These are phyloP conservation scores for Plutomurus gul DNA, from an alignment of 1,140 invertebrate species.

Conservation along the genomic window DNA sequence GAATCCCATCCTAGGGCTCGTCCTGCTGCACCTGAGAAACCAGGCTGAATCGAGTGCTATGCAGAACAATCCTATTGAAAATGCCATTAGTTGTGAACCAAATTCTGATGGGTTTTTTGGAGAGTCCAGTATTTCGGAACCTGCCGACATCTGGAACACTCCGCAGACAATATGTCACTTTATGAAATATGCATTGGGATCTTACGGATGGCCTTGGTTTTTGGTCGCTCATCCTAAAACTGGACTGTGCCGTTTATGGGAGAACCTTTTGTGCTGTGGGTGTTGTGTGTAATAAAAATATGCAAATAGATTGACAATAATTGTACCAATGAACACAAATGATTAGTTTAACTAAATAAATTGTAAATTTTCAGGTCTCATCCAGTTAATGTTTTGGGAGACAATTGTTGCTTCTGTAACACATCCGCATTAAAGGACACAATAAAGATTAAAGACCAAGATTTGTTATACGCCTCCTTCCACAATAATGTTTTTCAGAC, in stretches of 20 bases:
- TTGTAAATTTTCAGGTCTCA: constrained; percentile 57
- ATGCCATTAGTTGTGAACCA: not conserved
- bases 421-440: constrained; percentile 79
- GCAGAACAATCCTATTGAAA: not conserved
- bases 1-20: too few relatives aligned
- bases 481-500: constrained; percentile 63
- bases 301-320: too few relatives aligned
- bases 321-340: too few relatives aligned
- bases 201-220: constrained; percentile 80
- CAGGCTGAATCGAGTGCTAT: constrained; percentile 55
- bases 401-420: constrained; percentile 89
- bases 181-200: constrained; percentile 52
- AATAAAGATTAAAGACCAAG: constrained; percentile 72
- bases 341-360: not conserved
- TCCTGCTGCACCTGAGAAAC: constrained; percentile 70
- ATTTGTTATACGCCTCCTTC: constrained; percentile 70
- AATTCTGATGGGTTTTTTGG: not conserved
- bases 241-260: constrained; percentile 73
- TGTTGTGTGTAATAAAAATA: constrained; percentile 68
- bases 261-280: constrained; percentile 72
- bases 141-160: constrained; percentile 45
- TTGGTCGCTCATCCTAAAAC: constrained; percentile 74
- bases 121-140: not conserved
- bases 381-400: constrained; percentile 72
- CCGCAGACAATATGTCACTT: constrained; percentile 43